Conservation (phyloP, 2,113 vertebrate genomes). For the rat (Rattus norvegicus) region DNA sequence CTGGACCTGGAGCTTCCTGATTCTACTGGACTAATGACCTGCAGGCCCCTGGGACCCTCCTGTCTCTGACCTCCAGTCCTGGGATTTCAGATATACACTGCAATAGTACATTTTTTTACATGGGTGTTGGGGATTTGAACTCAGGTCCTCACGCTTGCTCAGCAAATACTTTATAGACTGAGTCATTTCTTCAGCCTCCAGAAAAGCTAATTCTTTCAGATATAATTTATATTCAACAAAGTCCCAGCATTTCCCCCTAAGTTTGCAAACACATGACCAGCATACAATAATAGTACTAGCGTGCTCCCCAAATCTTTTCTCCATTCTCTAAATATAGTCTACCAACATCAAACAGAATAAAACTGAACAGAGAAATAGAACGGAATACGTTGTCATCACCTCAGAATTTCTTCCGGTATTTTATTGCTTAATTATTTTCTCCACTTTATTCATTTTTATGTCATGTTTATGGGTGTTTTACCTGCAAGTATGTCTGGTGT, state of each 20-base stretch:
- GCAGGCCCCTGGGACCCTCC: not conserved
- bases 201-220: conserved; percentile 13
- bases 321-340: not conserved
- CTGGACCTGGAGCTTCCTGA: not conserved
- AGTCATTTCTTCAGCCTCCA: not conserved
- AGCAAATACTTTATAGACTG: not conserved
- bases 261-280: conserved; percentile 19
- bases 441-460: not conserved
- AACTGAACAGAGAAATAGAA: not conserved
- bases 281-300: not conserved
- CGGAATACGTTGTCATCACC: not conserved
- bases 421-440: not conserved
- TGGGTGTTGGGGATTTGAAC: not conserved
- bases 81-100: no score
- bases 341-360: not conserved
- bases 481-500: not conserved
- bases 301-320: not conserved
- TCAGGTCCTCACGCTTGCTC: not conserved
- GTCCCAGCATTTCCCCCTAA: not conserved
- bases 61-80: not conserved
- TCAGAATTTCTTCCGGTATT: not conserved
- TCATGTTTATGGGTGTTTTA: not conserved
- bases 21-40: not conserved
- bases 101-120: not conserved
- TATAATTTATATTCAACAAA: not conserved